A percentile compares a stretch with the other conserved stretches of the same genome.
These are phyloP conservation scores for Cebus imitator DNA, from an alignment of 2,113 vertebrate species.

Conservation along the genomic window DNA sequence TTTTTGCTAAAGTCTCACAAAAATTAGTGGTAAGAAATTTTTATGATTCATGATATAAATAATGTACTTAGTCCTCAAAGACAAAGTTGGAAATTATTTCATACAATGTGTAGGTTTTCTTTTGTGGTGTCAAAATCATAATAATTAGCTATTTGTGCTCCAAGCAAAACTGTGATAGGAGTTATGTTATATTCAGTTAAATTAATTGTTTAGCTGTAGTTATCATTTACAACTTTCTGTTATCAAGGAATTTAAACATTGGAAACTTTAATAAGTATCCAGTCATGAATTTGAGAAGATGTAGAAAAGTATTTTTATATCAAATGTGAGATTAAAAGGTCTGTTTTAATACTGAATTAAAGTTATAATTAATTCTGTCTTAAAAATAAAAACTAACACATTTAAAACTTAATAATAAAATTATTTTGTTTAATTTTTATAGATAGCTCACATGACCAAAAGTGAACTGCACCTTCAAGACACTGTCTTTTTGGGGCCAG, in stretches of 20 bases:
- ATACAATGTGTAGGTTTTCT: background rate
- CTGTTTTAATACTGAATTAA: constrained; percentile 51
- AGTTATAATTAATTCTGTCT: background rate
- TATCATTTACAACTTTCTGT: background rate
- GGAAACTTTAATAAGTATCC: constrained; percentile 12
- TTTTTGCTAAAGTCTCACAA: constrained; percentile 95
- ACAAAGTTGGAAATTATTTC: constrained; percentile 9
- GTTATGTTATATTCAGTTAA: background rate
- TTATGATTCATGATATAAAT: constrained; percentile 24
- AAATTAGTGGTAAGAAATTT: constrained; percentile 93
- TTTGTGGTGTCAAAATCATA: background rate
- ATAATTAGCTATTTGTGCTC: constrained; percentile 12
- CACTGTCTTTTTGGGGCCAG: constrained; percentile 94
- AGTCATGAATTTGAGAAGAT: constrained; percentile 33
- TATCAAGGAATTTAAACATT: constrained; percentile 42
- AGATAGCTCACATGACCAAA: constrained; percentile 98
- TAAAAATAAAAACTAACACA: constrained; percentile 49
- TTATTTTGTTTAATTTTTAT: constrained; percentile 58
- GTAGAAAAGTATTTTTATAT: background rate
- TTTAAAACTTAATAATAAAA: constrained; percentile 60
- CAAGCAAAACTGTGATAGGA: background rate
- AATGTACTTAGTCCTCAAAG: background rate
- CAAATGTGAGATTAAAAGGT: background rate
- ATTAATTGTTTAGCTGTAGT: background rate
- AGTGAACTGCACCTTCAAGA: constrained; percentile 95